These are phyloP conservation scores for Erpornis zantholeuca DNA, from an alignment of 2,113 vertebrate genomes.

Conservation along the genomic window DNA sequence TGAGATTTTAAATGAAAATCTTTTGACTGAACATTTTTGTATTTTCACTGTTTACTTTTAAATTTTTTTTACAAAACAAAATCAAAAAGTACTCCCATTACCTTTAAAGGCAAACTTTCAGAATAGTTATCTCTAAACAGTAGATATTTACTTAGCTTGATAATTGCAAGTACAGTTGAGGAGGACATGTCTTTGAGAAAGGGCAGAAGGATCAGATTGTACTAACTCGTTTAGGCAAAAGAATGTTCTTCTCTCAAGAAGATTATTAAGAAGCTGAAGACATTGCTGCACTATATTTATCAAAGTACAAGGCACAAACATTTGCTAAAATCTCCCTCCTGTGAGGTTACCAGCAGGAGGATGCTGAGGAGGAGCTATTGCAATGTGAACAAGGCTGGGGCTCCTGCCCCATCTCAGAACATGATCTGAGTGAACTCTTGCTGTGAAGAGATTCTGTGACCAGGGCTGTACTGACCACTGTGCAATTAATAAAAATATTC, in stretches of 20 bases:
- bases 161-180: background rate
- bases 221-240: background rate
- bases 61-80: background rate
- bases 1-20: background rate
- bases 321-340: background rate
- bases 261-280: background rate
- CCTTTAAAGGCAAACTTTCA: background rate
- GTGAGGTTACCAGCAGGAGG: background rate
- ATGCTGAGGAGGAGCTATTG: background rate
- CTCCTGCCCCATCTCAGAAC: background rate
- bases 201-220: background rate
- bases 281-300: background rate
- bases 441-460: background rate
- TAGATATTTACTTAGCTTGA: background rate
- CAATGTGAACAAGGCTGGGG: fast-evolving
- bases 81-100: background rate
- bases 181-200: background rate
- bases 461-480: background rate
- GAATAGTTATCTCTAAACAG: background rate
- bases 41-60: background rate
- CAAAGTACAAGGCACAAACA: background rate
- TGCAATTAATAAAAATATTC: background rate
- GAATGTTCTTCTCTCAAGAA: background rate
- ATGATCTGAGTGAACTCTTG: fast-evolving
- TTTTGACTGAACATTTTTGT: background rate